Evolutionary conservation across 2,888 invertebrate genomes (phyloP).

Genomic region (Neoitamus cyanurus): DNA sequence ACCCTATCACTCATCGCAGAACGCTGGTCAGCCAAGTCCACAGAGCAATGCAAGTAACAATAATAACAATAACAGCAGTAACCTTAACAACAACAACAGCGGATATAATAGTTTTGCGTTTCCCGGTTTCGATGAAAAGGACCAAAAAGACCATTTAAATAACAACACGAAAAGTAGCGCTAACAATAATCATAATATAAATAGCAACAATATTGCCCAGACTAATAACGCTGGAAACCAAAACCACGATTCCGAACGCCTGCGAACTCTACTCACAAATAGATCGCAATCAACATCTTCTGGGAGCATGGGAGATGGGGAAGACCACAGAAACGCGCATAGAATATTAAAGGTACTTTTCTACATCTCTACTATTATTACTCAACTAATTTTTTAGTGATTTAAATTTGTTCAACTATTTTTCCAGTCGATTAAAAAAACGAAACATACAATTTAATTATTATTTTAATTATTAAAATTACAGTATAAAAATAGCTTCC

Average conservation of each 20-base stretch:
- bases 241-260: slow-evolving; percentile 66
- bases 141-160: slow-evolving; percentile 55
- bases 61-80: slow-evolving; percentile 56
- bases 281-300: slow-evolving; percentile 59
- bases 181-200: slow-evolving; percentile 68
- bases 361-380: no score
- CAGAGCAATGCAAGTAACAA: slow-evolving; percentile 62
- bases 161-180: slow-evolving; percentile 55
- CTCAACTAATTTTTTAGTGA: no score
- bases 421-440: no score
- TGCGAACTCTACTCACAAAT: slow-evolving; percentile 68
- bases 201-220: slow-evolving; percentile 52
- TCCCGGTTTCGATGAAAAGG: slow-evolving; percentile 57
- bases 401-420: no score
- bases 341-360: slow-evolving; percentile 58
- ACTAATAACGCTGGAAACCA: slow-evolving; percentile 46
- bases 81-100: slow-evolving; percentile 54
- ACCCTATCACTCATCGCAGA: slow-evolving; percentile 66
- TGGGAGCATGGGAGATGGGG: slow-evolving; percentile 57
- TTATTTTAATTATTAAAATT: no score
- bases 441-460: no score
- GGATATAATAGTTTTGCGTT: slow-evolving; percentile 55
- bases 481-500: no score
- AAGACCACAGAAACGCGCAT: slow-evolving; percentile 60
- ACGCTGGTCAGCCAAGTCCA: slow-evolving; percentile 68